Conservation (phyloP, 2,888 invertebrate species). For the Parasteatoda lunata region DNA sequence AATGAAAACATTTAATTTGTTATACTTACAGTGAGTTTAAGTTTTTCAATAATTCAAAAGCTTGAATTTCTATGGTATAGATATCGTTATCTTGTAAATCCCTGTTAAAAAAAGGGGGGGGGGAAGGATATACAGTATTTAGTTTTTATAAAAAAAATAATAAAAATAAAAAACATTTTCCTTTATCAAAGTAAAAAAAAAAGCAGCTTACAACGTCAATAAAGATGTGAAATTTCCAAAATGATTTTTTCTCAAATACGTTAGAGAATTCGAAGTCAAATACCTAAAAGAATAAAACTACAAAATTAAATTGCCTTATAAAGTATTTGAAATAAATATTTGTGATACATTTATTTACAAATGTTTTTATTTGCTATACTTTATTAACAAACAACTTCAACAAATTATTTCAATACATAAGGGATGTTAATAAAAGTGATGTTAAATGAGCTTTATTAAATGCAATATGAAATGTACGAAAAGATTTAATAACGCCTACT, state of each 20-base stretch:
- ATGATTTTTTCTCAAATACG: constrained; percentile 33
- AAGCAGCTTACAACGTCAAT: constrained; percentile 59
- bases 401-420: too few relatives aligned
- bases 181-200: neutral
- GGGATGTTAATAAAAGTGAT: too few relatives aligned
- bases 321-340: too few relatives aligned
- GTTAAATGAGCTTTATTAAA: too few relatives aligned
- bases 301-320: too few relatives aligned
- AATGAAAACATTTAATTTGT: neutral
- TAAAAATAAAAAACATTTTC: neutral
- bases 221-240: constrained; percentile 57
- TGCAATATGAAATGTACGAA: too few relatives aligned
- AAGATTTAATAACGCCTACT: too few relatives aligned
- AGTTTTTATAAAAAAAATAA: neutral
- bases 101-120: constrained; percentile 72
- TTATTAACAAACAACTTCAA: too few relatives aligned
- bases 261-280: constrained; percentile 54
- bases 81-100: constrained; percentile 77
- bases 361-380: too few relatives aligned
- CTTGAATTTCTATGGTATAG: constrained; percentile 74
- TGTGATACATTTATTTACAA: too few relatives aligned
- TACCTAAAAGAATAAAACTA: constrained; percentile 25
- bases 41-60: constrained; percentile 76
- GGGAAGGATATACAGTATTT: too few relatives aligned
- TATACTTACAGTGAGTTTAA: constrained; percentile 76